phyloP scores from a whole-genome alignment of 2,888 invertebrate genomes.

The Trissolcus japonicus region DNA sequence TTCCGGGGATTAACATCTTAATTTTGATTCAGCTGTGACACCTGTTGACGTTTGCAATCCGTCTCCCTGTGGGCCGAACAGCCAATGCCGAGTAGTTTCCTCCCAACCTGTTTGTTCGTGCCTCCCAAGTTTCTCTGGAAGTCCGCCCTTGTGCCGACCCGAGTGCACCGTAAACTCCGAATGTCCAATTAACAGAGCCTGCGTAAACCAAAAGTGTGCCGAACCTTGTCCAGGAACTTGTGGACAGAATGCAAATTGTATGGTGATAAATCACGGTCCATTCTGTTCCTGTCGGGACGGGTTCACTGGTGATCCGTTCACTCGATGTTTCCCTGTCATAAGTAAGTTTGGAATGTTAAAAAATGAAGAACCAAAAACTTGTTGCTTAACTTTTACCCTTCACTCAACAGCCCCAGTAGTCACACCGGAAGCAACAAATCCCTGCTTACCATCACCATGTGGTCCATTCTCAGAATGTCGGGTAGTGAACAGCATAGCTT shows the following conservation, averaged over 20 bases:
- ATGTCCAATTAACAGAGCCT: slow-evolving; percentile 85
- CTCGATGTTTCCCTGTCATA: slow-evolving; percentile 78
- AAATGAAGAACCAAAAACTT: background rate
- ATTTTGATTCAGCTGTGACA: slow-evolving; percentile 5
- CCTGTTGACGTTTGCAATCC: slow-evolving; percentile 79
- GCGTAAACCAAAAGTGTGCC: slow-evolving; percentile 86
- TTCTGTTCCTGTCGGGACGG: slow-evolving; percentile 87
- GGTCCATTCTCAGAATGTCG: slow-evolving; percentile 76
- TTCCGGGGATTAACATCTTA: background rate
- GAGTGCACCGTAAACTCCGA: slow-evolving; percentile 90
- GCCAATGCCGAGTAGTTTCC: slow-evolving; percentile 81
- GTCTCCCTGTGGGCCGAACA: slow-evolving; percentile 83
- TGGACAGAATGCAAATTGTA: slow-evolving; percentile 86
- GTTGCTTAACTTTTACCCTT: background rate
- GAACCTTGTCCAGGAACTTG: slow-evolving; percentile 90
- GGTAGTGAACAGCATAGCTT: slow-evolving; percentile 72
- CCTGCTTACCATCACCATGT: slow-evolving; percentile 83
- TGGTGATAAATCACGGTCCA: slow-evolving; percentile 89
- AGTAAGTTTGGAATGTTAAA: slow-evolving; percentile 60
- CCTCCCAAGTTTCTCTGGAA: slow-evolving; percentile 83
- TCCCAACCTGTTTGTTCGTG: slow-evolving; percentile 82
- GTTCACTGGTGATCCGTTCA: slow-evolving; percentile 86
- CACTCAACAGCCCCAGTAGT: slow-evolving; percentile 28
- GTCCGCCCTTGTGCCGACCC: slow-evolving; percentile 84
- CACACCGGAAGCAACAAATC: slow-evolving; percentile 76